phyloP scores from a whole-genome alignment of 1,140 invertebrate genomes.

The Paralvinella palmiformis region DNA sequence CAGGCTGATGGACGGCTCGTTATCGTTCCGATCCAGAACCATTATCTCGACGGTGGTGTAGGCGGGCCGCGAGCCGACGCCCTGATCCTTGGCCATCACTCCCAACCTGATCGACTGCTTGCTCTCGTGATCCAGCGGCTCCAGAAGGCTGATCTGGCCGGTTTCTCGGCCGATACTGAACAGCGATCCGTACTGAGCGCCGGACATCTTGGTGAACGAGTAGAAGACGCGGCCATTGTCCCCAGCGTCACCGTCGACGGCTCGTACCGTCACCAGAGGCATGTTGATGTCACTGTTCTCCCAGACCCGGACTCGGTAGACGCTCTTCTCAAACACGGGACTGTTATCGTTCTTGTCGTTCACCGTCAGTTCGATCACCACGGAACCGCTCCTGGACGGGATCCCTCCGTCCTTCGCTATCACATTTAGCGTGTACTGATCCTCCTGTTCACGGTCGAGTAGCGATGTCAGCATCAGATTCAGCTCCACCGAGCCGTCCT shows the following conservation, averaged over 20 bases:
- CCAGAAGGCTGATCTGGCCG: slow-evolving; percentile 59
- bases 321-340: slow-evolving; percentile 45
- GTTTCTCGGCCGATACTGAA: slow-evolving; percentile 83
- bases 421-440: background rate
- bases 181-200: slow-evolving; percentile 22
- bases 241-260: slow-evolving; percentile 48
- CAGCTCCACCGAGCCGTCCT: background rate
- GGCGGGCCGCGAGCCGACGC: slow-evolving; percentile 75
- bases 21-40: slow-evolving; percentile 73
- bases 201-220: slow-evolving; percentile 64
- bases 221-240: slow-evolving; percentile 54
- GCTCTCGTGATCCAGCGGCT: slow-evolving; percentile 71
- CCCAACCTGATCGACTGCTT: slow-evolving; percentile 69
- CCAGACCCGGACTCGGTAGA: slow-evolving; percentile 60
- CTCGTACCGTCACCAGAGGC: slow-evolving; percentile 70
- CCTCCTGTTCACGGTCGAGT: slow-evolving; percentile 8
- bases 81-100: slow-evolving; percentile 86
- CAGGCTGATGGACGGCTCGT: background rate
- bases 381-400: background rate
- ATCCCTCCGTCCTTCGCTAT: background rate
- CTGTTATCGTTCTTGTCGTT: slow-evolving; percentile 27
- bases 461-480: background rate
- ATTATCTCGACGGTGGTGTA: slow-evolving; percentile 74
- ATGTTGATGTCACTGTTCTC: slow-evolving; percentile 84
- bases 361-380: background rate